Base-by-base conservation (phyloP, 2,888 invertebrate genomes). In the Agrotis segetum region DNA sequence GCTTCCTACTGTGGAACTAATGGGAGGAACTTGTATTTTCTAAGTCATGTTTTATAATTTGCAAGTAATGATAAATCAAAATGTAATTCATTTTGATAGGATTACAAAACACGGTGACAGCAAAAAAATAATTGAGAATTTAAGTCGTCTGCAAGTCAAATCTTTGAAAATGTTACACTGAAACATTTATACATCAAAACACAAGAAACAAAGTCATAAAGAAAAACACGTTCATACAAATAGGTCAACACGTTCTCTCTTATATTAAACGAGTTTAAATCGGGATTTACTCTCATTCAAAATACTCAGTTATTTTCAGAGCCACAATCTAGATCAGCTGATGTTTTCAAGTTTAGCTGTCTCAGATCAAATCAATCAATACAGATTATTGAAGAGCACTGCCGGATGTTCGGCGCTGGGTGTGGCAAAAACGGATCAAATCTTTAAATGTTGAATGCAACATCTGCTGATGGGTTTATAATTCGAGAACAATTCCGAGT, bases 221-320 rank as follows among this genome's bases (percentile, higher is more conserved):
- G 46, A 77, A 81, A 64, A 75, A 67, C 40, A 77, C 73, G 73
- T 67, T 44, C 46, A 21, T 64, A 44, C 79, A 77, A 77, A 84
- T 89, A 87, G 91, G 91, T 90, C 91, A 91, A 87, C 87, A 88
- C 83, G 85, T 88, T 85, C 78, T 82, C 79, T 86, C 86, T 83
- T 84, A 77, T 85, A 84, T 82, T 86, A 85, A 81, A 85, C 80
- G 68, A 73, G 81, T 87, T 87, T 87, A 87, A 88, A 87, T 88
- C 81, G 75, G 84, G 84, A 75, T 75, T 82, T 81, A 81, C 76
- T 80, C 85, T 82, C 84, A 84, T 87, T 87, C 82, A 83, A 81
- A 79, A 81, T 71, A 71, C 76, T 75, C 81, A 69, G 83, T 83
- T 87, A 87, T 87, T 89, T 86, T 72, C 72, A 84, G 85, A 78